Evolutionary conservation across 1,140 invertebrate species (phyloP).

Genomic region (Diorhabda carinulata): DNA sequence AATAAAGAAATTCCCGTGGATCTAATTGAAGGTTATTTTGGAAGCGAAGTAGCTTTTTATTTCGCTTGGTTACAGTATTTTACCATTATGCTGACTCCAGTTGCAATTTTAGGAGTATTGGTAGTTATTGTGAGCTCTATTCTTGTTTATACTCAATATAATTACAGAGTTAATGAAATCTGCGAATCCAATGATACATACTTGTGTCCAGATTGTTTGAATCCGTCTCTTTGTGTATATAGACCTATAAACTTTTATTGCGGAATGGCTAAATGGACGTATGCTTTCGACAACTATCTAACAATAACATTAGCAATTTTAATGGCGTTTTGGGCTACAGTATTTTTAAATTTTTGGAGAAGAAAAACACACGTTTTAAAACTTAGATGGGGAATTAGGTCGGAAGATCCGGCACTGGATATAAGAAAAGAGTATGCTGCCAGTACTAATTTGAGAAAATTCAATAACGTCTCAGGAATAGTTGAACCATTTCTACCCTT

Average conservation of each 20-base stretch:
- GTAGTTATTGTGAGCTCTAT: constrained; percentile 5
- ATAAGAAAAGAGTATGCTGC: constrained; percentile 6
- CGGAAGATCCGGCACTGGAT: constrained; percentile 12
- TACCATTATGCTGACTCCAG: constrained; percentile 54
- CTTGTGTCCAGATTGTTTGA: constrained; percentile 26
- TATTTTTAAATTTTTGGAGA: constrained; percentile 92
- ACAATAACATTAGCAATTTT: constrained; percentile 91
- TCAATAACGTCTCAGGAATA: not conserved
- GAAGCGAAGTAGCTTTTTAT: constrained; percentile 48
- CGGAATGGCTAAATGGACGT: constrained; percentile 64
- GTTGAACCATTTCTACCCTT: constrained; percentile 3
- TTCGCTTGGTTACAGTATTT: constrained; percentile 55
- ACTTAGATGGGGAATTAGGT: constrained; percentile 67
- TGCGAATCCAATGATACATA: constrained; percentile 18
- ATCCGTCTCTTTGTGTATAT: constrained; percentile 19
- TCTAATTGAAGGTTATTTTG: constrained; percentile 44
- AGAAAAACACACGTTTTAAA: constrained; percentile 81
- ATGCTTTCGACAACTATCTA: constrained; percentile 89
- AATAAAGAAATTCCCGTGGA: constrained; percentile 47
- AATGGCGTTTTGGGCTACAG: constrained; percentile 91
- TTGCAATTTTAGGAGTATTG: constrained; percentile 51
- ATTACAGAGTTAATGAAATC: constrained; percentile 12
- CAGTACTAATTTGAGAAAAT: not conserved
- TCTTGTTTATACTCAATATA: no score
- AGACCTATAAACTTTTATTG: constrained; percentile 16